Base-by-base conservation (phyloP, 2,113 vertebrate genomes). In the Platysternon megacephalum region DNA sequence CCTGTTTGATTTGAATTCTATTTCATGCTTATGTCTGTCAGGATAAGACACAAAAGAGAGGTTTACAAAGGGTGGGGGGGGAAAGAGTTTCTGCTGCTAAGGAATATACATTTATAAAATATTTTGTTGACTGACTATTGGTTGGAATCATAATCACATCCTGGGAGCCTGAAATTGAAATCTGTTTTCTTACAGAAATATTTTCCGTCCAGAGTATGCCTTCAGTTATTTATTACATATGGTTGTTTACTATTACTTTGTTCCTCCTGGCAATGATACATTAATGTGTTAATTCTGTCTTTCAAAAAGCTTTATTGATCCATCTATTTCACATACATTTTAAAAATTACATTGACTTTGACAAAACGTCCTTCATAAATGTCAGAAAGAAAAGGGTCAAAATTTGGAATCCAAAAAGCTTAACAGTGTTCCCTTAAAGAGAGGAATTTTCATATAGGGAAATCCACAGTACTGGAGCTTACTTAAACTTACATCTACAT, bases 361-460 rank as follows among this genome's bases (percentile, higher is more conserved):
- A 35, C 2, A 92, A 79, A n/a, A 4, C 48, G 28, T 9, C 78
- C 12, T n/a, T 83, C 1, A 1, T 1, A 2, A 56, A 2, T 7
- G 42, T n/a, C 82, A 82, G 80, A 42, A 81, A 3, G 5, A 85
- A 95, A 65, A 8, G 6, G 52, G 28, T 14, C 46, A 76, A 8
- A 48, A 6, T 13, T 53, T 22, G 2, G 74, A 35, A 79, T 10
- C 16, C 5, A 32, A 91, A 2, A 79, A 1, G 2, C 11, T 24
- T 39, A 68, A 1, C 1, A 76, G 12, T 8, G 55, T 79, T 52
- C 19, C 3, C 4, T 56, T 53, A 91, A 84, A 82, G 10, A 26
- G 3, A 53, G 17, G 65, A 84, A 48, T 56, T 7, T 81, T 44
- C 46, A 19, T 11, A 76, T 1, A 56, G 8, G 51, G 13, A 44